Evolutionary conservation across 2,888 invertebrate species (phyloP).

Genomic region (Eutolmus rufibarbis): DNA sequence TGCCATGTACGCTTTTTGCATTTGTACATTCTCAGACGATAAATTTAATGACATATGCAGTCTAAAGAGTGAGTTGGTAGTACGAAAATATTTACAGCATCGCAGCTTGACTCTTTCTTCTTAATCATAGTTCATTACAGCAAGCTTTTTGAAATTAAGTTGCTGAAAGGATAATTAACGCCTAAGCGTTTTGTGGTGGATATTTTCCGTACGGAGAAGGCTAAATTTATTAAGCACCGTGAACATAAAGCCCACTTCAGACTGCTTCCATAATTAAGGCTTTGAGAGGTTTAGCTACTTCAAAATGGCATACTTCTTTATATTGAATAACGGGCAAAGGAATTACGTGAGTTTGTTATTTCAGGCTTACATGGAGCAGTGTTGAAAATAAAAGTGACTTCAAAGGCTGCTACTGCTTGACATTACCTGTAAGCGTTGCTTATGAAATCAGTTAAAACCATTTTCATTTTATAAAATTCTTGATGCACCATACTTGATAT

Average conservation of each 20-base stretch:
- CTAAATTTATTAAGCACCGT: constrained; percentile 6
- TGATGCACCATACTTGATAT: background rate
- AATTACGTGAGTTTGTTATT: background rate
- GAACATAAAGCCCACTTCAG: constrained; percentile 25
- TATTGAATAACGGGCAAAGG: constrained; percentile 6
- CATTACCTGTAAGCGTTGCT: background rate
- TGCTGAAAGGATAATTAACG: constrained; percentile 32
- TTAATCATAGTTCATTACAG: constrained; percentile 24
- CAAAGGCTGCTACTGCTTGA: background rate
- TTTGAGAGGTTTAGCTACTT: background rate
- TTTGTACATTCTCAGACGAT: background rate
- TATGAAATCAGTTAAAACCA: background rate
- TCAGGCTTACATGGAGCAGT: background rate
- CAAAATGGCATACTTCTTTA: constrained; percentile 27
- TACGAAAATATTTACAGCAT: background rate
- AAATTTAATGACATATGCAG: constrained; percentile 16
- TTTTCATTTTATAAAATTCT: background rate
- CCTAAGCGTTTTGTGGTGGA: constrained; percentile 25
- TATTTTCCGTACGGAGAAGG: background rate
- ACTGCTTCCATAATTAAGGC: constrained; percentile 27
- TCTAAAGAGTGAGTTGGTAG: background rate
- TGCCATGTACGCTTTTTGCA: background rate
- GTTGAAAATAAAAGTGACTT: constrained; percentile 11
- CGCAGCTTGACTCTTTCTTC: background rate
- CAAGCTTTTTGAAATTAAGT: constrained; percentile 2